A percentile compares a stretch with the other conserved stretches of the same genome.
phyloP scores from a whole-genome alignment of 2,888 invertebrate genomes.

The Coenonympha glycerion region DNA sequence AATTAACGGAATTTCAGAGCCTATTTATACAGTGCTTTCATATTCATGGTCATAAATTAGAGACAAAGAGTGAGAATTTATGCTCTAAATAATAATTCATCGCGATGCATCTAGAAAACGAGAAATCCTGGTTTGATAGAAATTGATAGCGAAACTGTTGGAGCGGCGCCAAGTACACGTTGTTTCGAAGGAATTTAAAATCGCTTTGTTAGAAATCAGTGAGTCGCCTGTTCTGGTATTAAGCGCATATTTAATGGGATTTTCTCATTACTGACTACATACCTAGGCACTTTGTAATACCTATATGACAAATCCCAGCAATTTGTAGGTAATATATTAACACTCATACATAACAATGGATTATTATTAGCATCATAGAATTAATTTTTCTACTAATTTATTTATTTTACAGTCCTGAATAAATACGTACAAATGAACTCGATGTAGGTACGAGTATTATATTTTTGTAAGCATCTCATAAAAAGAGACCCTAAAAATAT shows the following conservation, averaged over 20 bases:
- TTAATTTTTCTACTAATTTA: too few relatives aligned
- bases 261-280: slow-evolving; percentile 2
- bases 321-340: neutral
- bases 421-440: too few relatives aligned
- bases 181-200: slow-evolving; percentile 63
- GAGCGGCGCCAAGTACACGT: slow-evolving; percentile 50
- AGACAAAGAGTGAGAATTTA: neutral
- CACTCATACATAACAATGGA: too few relatives aligned
- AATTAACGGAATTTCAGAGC: neutral
- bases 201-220: slow-evolving; percentile 40
- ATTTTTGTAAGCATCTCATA: neutral
- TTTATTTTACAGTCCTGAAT: neutral
- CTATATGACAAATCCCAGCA: neutral
- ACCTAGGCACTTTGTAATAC: neutral
- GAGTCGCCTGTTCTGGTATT: slow-evolving; percentile 24
- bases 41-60: too few relatives aligned
- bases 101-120: slow-evolving; percentile 41
- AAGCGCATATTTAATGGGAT: slow-evolving; percentile 7
- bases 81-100: slow-evolving; percentile 33
- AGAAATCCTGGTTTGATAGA: slow-evolving; percentile 55
- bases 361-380: too few relatives aligned
- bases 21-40: neutral
- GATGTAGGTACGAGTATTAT: too few relatives aligned
- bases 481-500: neutral
- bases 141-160: slow-evolving; percentile 58